Base-by-base conservation (phyloP, 1,140 invertebrate species). In the Bombus polaris region DNA sequence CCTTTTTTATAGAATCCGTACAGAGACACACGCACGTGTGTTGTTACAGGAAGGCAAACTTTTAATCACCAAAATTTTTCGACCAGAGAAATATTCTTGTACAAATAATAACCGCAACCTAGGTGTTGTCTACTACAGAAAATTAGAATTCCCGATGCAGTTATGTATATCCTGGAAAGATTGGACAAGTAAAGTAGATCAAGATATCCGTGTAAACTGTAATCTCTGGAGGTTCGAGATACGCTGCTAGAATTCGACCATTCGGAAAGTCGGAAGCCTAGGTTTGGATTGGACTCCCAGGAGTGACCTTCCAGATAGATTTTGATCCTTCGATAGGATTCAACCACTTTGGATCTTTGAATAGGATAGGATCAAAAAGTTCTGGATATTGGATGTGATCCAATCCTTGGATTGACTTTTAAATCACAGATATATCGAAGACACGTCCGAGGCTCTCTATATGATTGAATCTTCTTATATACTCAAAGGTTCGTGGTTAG, bases 1-100 rank as follows among this genome's bases (percentile, higher is more conserved):
- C 0, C 47, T 8, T 53, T 22, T 22, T 8, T 22, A 53, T 6
- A 0, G 18, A 8, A 2, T 53, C 5, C 2, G 0, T 53, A 53
- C 47, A 22, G 47, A 6, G 47, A 53, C 18, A 53, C 47, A 22
- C 47, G 47, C 5, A 6, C 18, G 18, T 22, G 28, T 0, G 22
- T 62, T 28, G 28, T 13, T 12, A 3, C 12, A n/a, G 12, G n/a
- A 62, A 1, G 25, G 12, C 10, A 62, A n/a, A n/a, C 22, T 12
- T 62, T 62, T 0, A n/a, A 62, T 62, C 12, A 5, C 2, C 28
- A 13, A 62, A 32, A 66, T 10, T 35, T 68, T 4, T 37, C 66
- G 22, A 3, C 6, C 32, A 25, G 5, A 37, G 22, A 25, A 68
- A 18, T 35, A 32, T 66, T 35, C 8, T 66, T 35, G 1, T 4